These are phyloP conservation scores for Sebastes flavidus DNA, from an alignment of 2,797 vertebrate genomes.

Conservation along the genomic window DNA sequence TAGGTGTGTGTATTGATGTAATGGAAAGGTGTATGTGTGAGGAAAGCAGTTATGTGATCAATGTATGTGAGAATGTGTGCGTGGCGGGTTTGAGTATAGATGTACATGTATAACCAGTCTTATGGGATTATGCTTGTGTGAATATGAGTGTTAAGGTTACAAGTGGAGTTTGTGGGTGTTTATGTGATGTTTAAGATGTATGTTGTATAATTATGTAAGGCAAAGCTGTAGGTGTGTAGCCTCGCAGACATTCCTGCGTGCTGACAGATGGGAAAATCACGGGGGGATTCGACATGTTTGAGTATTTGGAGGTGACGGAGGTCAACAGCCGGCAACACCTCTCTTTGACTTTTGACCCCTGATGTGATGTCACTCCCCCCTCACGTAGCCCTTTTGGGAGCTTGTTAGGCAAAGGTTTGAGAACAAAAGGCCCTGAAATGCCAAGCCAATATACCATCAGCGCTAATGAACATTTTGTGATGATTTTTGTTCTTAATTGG, in stretches of 20 bases:
- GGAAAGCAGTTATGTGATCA: background rate
- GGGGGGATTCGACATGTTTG: conserved; percentile 20
- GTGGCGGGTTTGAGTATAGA: background rate
- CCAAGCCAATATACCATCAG: conserved; percentile 60
- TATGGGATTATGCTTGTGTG: background rate
- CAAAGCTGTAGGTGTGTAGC: background rate
- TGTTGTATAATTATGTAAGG: background rate
- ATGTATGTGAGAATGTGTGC: background rate
- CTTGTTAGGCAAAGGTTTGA: conserved; percentile 66
- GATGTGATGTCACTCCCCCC: conserved; percentile 46
- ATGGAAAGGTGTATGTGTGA: background rate
- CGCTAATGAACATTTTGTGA: conserved; percentile 67
- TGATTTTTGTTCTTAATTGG: conserved; percentile 66
- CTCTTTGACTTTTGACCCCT: conserved; percentile 62
- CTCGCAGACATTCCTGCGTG: conserved; percentile 9
- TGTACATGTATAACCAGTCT: background rate
- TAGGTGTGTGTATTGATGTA: background rate
- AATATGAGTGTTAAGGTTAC: background rate
- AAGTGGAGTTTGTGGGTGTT: background rate
- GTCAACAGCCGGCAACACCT: conserved; percentile 50
- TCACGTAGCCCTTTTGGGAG: conserved; percentile 35
- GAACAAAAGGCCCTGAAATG: conserved; percentile 63
- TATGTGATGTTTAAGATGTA: background rate
- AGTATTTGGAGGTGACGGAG: conserved; percentile 49
- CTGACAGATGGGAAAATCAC: conserved; percentile 48